Base-by-base conservation (phyloP, 2,797 vertebrate species). In the Antrozous pallidus region DNA sequence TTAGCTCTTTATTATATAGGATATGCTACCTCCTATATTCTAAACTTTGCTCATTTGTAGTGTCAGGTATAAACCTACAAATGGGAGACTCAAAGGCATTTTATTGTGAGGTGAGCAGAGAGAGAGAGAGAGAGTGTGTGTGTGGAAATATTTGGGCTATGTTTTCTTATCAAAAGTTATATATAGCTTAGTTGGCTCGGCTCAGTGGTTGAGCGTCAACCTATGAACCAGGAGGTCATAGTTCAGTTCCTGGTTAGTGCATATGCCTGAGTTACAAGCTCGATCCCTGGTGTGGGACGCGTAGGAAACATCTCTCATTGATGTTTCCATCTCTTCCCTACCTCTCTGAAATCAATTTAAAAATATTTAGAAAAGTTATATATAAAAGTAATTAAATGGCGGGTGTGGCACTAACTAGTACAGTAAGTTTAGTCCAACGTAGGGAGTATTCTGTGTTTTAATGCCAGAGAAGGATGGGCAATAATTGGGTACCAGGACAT, bases 151-250 rank as follows among this genome's bases (percentile, higher is more conserved):
- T 0, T 81, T 28, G 28, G 31, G 18, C 33, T 93, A 63, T 36
- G 42, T 88, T 94, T 87, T 94, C 70, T 26, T 88, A 2, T 81
- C 24, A 83, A 70, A 93, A 70, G 40, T 92, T 80, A 33, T 36
- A 74, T 87, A 31, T 61, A 61, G 28, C 28, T 28, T 61, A 61
- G 28, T 2, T 31, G 58, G 28, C 58, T 31, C 31, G 58, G 58
- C 58, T 61, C 28, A 6, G 28, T 61, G 13, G 28, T 61, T 61
- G 28, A 61, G 26, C 13, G 1, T 61, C 58, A 61, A 61, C 28
- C 58, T 61, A 61, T 31, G 58, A 61, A 61, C 58, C 28, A 61
- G 58, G 58, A 61, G 5, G 6, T 31, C 58, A 61, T 61, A 61
- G 12, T 61, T 31, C 28, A 61, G 26, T 61, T 61, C 28, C 58